Conservation (phyloP, 2,113 vertebrate species). For the Eupsittula cactorum region DNA sequence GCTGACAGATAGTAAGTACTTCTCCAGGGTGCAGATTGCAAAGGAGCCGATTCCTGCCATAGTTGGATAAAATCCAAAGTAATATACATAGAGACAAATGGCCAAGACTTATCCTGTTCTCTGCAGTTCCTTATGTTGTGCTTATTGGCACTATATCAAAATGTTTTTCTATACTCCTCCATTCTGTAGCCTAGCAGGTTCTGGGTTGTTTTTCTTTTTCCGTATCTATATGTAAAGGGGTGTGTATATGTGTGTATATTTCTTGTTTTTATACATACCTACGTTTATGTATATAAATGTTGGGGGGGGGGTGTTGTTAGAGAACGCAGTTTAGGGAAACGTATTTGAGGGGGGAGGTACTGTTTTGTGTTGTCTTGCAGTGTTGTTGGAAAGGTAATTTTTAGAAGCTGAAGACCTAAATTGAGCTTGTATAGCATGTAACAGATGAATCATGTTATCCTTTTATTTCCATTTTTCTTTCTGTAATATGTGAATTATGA, state of each 20-base stretch:
- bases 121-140: neutral
- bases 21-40: neutral
- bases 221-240: rapidly evolving
- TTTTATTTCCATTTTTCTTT: neutral
- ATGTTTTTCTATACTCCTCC: neutral
- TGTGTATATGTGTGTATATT: neutral
- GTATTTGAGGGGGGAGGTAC: neutral
- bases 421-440: neutral
- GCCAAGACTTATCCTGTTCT: neutral
- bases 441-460: neutral
- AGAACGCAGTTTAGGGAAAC: neutral
- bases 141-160: neutral
- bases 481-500: neutral
- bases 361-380: neutral
- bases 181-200: neutral
- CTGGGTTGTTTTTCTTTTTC: neutral
- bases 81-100: neutral
- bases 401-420: neutral
- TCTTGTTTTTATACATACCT: neutral
- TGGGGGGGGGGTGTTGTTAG: rapidly evolving
- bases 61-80: neutral
- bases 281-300: neutral
- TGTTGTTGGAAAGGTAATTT: neutral
- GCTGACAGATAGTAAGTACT: rapidly evolving
- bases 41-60: neutral